Evolutionary conservation across 2,797 vertebrate genomes (phyloP).

Genomic region (Leucoraja ocellata): DNA sequence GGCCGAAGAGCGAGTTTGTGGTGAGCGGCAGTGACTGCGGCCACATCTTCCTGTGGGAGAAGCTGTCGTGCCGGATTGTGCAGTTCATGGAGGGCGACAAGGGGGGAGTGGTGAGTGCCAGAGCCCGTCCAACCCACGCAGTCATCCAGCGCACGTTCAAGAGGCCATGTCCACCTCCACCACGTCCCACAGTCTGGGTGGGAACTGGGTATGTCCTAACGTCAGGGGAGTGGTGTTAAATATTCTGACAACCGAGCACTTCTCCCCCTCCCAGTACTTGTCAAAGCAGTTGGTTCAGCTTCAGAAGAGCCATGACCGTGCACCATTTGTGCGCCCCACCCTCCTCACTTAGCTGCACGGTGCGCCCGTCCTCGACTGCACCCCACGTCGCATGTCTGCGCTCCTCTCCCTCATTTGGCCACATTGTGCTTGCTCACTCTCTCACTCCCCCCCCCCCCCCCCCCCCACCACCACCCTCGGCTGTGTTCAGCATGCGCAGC

Average conservation of each 20-base stretch:
- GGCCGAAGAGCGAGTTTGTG: slow-evolving; percentile 89
- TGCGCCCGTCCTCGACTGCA: too few species aligned
- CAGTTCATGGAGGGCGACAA: slow-evolving; percentile 94
- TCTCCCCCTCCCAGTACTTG: too few species aligned
- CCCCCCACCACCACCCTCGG: slow-evolving; percentile 36
- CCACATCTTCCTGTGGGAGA: slow-evolving; percentile 96
- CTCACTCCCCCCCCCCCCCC: slow-evolving; percentile 13
- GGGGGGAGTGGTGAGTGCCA: slow-evolving; percentile 83
- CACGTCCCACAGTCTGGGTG: too few species aligned
- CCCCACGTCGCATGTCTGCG: too few species aligned
- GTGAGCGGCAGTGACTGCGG: slow-evolving; percentile 95
- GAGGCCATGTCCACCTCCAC: too few species aligned
- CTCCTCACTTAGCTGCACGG: too few species aligned
- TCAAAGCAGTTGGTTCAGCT: neutral
- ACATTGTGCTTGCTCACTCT: neutral
- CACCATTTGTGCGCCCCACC: too few species aligned
- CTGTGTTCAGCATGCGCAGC: neutral
- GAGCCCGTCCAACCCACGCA: neutral
- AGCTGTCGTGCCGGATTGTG: slow-evolving; percentile 83
- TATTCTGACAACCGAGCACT: too few species aligned
- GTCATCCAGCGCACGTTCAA: too few species aligned
- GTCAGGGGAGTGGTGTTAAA: too few species aligned
- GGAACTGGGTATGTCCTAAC: too few species aligned
- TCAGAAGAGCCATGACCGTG: neutral
- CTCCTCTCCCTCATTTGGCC: too few species aligned